Evolutionary conservation across 2,797 vertebrate genomes (phyloP).

Genomic region (Pipistrellus kuhlii): DNA sequence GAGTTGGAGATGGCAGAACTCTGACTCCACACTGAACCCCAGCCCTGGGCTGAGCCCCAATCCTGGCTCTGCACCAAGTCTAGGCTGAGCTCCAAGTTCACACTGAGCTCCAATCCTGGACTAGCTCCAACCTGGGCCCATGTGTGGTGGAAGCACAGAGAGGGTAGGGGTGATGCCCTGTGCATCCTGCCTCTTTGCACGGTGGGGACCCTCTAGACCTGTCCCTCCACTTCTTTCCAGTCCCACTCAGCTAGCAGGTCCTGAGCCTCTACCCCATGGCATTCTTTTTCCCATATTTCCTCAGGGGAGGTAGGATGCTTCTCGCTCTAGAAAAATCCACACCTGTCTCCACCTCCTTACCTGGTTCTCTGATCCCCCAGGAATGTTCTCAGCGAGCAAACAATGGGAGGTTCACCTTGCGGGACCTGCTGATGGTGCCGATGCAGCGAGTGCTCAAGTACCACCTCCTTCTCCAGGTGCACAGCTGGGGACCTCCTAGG

Average conservation of each 20-base stretch:
- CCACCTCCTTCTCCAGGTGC: constrained; percentile 94
- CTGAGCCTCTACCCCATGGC: neutral
- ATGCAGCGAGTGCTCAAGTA: constrained; percentile 97
- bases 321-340: neutral
- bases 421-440: constrained; percentile 96
- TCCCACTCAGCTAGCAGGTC: neutral
- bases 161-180: neutral
- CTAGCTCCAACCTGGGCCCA: neutral
- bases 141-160: neutral
- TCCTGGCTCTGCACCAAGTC: neutral
- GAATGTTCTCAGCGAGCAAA: constrained; percentile 96
- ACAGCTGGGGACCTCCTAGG: neutral
- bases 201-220: neutral
- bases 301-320: neutral
- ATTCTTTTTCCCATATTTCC: neutral
- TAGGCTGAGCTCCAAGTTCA: neutral
- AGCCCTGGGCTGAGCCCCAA: neutral
- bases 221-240: no score
- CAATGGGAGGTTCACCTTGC: constrained; percentile 92
- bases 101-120: neutral
- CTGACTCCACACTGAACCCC: neutral
- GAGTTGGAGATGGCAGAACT: neutral
- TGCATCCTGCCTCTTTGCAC: neutral
- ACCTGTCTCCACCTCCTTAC: neutral
- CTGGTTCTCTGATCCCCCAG: constrained; percentile 80